Percentiles rank a stretch among this genome's conserved stretches.
phyloP scores from a whole-genome alignment of 1,140 invertebrate genomes.

The Goniozus legneri region DNA sequence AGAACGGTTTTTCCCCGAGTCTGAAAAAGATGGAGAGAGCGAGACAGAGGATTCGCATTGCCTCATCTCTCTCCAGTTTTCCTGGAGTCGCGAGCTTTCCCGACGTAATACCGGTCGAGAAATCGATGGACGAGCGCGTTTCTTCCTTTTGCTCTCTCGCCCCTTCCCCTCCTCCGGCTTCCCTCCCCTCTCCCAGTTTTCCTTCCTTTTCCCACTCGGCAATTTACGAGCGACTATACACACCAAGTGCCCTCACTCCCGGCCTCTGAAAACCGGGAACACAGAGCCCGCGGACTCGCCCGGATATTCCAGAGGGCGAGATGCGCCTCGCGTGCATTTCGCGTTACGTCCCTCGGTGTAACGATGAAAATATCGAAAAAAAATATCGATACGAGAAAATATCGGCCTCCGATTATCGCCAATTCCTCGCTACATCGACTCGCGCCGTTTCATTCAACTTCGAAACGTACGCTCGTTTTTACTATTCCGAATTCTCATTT shows the following conservation, averaged over 20 bases:
- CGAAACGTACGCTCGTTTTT: too few relatives aligned
- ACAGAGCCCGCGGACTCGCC: conserved; percentile 13
- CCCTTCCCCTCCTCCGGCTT: conserved; percentile 5
- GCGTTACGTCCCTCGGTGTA: too few relatives aligned
- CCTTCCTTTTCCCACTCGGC: conserved; percentile 11
- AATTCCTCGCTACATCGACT: too few relatives aligned
- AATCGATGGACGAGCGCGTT: conserved; percentile 30
- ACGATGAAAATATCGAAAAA: too few relatives aligned
- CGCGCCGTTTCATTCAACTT: too few relatives aligned
- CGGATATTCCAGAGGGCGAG: conserved; percentile 14
- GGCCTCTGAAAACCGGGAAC: conserved; percentile 25
- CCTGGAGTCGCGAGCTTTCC: neutral
- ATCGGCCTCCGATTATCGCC: too few relatives aligned
- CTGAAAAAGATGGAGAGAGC: too few relatives aligned
- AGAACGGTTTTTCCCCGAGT: too few relatives aligned
- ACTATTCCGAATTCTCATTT: too few relatives aligned
- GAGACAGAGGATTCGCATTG: too few relatives aligned
- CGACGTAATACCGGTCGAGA: conserved; percentile 31
- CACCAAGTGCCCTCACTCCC: conserved; percentile 15
- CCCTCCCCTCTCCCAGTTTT: conserved; percentile 5
- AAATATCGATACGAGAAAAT: too few relatives aligned
- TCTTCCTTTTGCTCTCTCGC: conserved; percentile 9
- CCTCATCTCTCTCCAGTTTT: neutral
- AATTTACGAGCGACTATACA: conserved; percentile 30
- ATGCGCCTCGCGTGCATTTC: too few relatives aligned